Percentiles rank a stretch among this genome's conserved stretches.
phyloP scores from a whole-genome alignment of 2,113 vertebrate species.

The Setophaga petechia region DNA sequence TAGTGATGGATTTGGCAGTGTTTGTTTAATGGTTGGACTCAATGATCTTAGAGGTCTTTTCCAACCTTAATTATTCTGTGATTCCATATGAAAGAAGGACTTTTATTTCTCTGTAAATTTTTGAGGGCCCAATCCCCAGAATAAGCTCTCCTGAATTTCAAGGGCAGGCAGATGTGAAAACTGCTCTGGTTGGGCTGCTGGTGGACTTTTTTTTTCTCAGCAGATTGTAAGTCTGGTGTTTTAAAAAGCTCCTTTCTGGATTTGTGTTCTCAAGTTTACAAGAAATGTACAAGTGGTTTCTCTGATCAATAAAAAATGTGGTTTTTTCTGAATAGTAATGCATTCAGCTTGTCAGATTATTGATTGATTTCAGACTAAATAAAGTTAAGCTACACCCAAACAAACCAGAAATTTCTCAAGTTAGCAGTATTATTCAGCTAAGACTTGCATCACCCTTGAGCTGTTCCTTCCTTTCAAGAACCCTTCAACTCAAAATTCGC shows the following conservation, averaged over 20 bases:
- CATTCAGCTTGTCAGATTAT: not conserved
- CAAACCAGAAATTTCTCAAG: not conserved
- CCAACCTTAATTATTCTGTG: not conserved
- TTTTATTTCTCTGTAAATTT: not conserved
- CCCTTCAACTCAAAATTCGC: not conserved
- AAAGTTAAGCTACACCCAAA: not conserved
- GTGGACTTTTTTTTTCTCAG: not conserved
- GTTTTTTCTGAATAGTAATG: not conserved
- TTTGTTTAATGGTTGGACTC: not conserved
- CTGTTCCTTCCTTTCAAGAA: not conserved
- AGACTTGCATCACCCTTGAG: not conserved
- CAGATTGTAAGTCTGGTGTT: not conserved
- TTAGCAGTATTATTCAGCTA: not conserved
- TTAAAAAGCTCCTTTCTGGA: not conserved
- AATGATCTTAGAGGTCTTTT: not conserved
- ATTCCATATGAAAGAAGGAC: not conserved
- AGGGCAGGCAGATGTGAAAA: not conserved
- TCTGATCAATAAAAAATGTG: not conserved
- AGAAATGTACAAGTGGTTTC: constrained; percentile 5
- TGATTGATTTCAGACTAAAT: not conserved
- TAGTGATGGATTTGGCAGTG: not conserved
- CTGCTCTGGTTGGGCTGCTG: not conserved
- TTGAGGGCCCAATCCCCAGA: not conserved
- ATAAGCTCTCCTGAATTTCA: not conserved
- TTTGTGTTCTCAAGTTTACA: not conserved